phyloP scores from a whole-genome alignment of 2,113 vertebrate species.

The Phoxinus phoxinus region DNA sequence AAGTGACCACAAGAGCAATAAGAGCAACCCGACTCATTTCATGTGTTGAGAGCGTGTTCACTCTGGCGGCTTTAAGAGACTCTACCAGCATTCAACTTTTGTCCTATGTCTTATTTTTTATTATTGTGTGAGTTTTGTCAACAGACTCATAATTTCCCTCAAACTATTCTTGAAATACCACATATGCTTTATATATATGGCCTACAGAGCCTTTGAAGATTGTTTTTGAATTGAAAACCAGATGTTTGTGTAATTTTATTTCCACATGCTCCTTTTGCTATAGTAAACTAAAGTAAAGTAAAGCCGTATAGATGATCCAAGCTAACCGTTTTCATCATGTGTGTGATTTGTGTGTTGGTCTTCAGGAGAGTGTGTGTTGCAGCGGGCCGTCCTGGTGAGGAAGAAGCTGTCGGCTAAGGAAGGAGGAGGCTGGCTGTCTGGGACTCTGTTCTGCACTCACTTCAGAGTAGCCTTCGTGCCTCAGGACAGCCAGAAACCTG shows the following conservation, averaged over 20 bases:
- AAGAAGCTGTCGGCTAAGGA: conserved; percentile 78
- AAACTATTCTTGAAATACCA: not conserved
- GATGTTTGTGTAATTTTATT: not conserved
- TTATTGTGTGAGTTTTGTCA: conserved; percentile 9
- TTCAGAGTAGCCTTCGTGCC: conserved; percentile 86
- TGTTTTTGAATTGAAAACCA: not conserved
- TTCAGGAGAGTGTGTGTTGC: conserved; percentile 72
- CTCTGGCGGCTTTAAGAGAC: not conserved
- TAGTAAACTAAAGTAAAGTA: not conserved
- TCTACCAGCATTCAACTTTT: not conserved
- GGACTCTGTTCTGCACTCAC: conserved; percentile 87
- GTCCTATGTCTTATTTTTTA: not conserved
- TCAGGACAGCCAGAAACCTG: conserved; percentile 74
- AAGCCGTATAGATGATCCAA: not conserved
- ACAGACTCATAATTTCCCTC: conserved; percentile 41
- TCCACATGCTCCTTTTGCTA: conserved; percentile 18
- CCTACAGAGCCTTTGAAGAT: conserved; percentile 24
- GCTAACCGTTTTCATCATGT: not conserved
- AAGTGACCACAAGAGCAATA: conserved; percentile 12
- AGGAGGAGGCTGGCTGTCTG: conserved; percentile 79
- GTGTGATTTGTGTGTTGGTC: not conserved
- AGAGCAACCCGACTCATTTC: not conserved
- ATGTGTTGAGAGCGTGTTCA: not conserved
- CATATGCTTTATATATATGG: not conserved
- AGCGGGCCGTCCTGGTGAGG: conserved; percentile 77